These are phyloP conservation scores for Helobdella robusta DNA, from an alignment of 2,888 invertebrate genomes.

Conservation along the genomic window DNA sequence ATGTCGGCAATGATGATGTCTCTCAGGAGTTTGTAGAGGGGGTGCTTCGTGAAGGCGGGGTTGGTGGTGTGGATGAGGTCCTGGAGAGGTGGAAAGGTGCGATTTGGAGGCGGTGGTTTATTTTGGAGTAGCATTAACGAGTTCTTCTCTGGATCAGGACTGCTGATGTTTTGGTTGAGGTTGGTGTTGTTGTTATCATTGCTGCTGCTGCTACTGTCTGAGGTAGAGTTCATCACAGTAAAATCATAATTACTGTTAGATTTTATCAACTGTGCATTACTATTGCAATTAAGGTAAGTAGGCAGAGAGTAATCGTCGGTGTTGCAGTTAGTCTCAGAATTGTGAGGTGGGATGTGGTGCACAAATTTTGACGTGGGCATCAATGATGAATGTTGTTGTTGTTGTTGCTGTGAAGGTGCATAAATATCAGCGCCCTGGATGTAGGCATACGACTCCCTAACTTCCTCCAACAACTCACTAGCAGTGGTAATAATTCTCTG, in stretches of 20 bases:
- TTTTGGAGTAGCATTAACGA: not conserved
- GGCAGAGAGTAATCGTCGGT: no score
- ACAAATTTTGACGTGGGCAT: not conserved
- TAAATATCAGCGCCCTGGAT: slow-evolving; percentile 31
- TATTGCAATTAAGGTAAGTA: no score
- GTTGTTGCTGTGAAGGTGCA: slow-evolving; percentile 7
- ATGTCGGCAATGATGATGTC: slow-evolving; percentile 49
- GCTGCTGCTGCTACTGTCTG: not conserved
- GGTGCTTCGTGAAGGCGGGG: slow-evolving; percentile 47
- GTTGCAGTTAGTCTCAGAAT: no score
- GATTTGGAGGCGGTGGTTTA: no score
- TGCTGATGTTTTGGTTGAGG: not conserved
- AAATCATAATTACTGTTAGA: not conserved
- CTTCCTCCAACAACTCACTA: slow-evolving; percentile 32
- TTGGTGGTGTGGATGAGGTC: slow-evolving; percentile 45
- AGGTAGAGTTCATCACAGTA: not conserved
- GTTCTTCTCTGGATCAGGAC: not conserved
- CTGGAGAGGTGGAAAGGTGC: slow-evolving; percentile 36
- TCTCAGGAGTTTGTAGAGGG: slow-evolving; percentile 46
- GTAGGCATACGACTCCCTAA: slow-evolving; percentile 30
- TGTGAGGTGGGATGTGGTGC: not conserved
- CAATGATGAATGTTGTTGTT: not conserved
- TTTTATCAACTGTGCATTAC: no score
- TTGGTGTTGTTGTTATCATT: no score
- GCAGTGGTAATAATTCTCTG: slow-evolving; percentile 29